Evolutionary conservation across 2,113 vertebrate genomes (phyloP), one percentile per base, ranked within the genome.

Genomic region (Ceyx melanurus): DNA sequence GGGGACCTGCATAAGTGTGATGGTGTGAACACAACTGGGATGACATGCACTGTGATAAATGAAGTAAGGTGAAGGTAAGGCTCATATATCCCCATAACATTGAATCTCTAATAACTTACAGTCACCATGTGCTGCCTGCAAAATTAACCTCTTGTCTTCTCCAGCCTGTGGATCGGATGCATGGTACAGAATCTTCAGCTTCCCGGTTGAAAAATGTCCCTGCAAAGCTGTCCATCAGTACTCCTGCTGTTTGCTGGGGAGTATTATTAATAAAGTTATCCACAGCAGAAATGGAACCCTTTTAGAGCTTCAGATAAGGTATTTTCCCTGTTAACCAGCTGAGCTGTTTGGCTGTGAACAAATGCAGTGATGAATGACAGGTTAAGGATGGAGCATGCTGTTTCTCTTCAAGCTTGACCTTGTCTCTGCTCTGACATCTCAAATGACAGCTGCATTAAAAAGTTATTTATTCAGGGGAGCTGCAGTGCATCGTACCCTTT

Each of bases 351-450:
- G 76, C 81, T 92, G 79, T 94, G 92, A 93, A 96, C 95, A 95
- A 96, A 91, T 90, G 67, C 85, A 90, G 71, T 97, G 97, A 96
- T 94, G 92, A 96, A 97, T 97, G 94, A 93, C 4, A 9, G 96
- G 96, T 97, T 96, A 96, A 86, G 89, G 89, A 97, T 93, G 85
- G 94, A 96, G 93, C 95, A 95, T 89, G 92, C 86, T 93, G 97
- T 97, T 97, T 97, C 77, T 93, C 86, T 97, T 74, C 77, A 88
- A 89, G 93, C 95, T 90, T 95, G 95, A 96, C 96, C 97, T 96
- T 96, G 95, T 94, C 91, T 95, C 50, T 66, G 74, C 29, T 86
- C 76, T 88, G 94, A 95, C 91, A 95, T 79, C 88, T 90, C 86
- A 95, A 94, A 97, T 97, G 97, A 96, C 95, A 94, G 95, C 84